Evolutionary conservation across 2,888 invertebrate genomes (phyloP), one percentile per base, ranked within the genome.

Genomic region (Xestia sexstrigata): DNA sequence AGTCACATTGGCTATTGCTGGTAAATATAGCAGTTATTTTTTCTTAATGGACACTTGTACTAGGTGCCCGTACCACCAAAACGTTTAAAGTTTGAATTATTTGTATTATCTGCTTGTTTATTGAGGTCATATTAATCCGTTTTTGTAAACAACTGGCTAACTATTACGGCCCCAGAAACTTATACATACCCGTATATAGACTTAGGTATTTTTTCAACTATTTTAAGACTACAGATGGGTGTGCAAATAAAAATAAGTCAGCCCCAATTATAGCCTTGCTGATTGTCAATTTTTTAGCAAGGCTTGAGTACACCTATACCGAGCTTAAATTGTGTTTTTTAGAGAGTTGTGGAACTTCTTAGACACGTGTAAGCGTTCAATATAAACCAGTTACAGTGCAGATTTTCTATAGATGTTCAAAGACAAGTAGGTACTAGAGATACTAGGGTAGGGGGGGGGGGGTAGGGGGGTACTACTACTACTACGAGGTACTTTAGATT

Each of bases 1-100:
- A 95, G 95, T 97, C 62, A 97, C 97, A 65, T 94, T 97, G 73
- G 97, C 97, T 9, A 87, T 97, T 63, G 95, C 97, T 87, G 97
- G 97, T 97, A 93, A 93, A 88, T 87, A 76, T 63, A 20, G 3
- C 17, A 15, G 3, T 65, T 3, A n/a, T 42, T 65, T 42, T 23
- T 42, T 42, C 15, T 17, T 39, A 42, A 30, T 15, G 30, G 1
- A 30, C 17, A 30, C 23, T 6, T 55, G n/a, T n/a, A 26, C n/a
- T n/a, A 55, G 6, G n/a, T 55, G n/a, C 11, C n/a, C 13, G 13
- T 58, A 26, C 26, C 26, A 26, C 11, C 35, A 17, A 35, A n/a
- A 69, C n/a, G 6, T 2, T 35, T 35, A 52, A 15, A 35, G 23
- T 17, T 68, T 68, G 52, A 15, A 6, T 69, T 35, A 49, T 52